Evolutionary conservation across 2,797 vertebrate species (phyloP).

Genomic region (Capromys pilorides): DNA sequence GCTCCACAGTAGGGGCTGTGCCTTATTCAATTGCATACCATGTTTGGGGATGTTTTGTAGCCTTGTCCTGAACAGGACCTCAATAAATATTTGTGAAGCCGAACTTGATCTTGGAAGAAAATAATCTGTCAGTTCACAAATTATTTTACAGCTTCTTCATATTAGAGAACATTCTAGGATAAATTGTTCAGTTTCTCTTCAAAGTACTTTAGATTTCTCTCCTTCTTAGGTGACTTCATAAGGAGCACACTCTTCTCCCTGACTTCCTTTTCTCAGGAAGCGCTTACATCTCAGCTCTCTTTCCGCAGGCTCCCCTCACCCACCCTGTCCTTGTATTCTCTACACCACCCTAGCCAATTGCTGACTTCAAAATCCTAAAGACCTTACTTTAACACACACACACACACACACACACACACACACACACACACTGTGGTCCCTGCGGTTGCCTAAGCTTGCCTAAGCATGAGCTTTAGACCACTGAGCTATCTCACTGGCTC

Average conservation of each 20-base stretch:
- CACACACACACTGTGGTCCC: too few species aligned
- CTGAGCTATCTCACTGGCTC: too few species aligned
- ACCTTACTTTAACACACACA: too few species aligned
- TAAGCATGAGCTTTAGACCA: too few species aligned
- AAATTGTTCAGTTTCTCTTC: constrained; percentile 11
- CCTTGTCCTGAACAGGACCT: not conserved
- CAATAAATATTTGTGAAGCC: not conserved
- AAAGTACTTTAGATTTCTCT: not conserved
- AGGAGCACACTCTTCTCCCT: not conserved
- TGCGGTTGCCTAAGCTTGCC: too few species aligned
- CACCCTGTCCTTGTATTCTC: not conserved
- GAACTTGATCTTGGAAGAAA: constrained; percentile 17
- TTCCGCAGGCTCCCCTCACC: not conserved
- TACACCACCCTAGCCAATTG: not conserved
- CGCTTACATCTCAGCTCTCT: not conserved
- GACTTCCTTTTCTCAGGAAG: not conserved
- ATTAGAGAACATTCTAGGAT: not conserved
- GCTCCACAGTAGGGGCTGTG: rapidly evolving
- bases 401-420: too few species aligned
- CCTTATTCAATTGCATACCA: rapidly evolving
- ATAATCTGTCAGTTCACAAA: constrained; percentile 4
- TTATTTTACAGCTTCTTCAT: not conserved
- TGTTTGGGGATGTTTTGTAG: not conserved
- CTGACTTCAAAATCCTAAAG: not conserved
- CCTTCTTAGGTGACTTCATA: not conserved